Base-by-base conservation (phyloP, 35 echinoderm and acorn worm species). In the Apostichopus californicus region DNA sequence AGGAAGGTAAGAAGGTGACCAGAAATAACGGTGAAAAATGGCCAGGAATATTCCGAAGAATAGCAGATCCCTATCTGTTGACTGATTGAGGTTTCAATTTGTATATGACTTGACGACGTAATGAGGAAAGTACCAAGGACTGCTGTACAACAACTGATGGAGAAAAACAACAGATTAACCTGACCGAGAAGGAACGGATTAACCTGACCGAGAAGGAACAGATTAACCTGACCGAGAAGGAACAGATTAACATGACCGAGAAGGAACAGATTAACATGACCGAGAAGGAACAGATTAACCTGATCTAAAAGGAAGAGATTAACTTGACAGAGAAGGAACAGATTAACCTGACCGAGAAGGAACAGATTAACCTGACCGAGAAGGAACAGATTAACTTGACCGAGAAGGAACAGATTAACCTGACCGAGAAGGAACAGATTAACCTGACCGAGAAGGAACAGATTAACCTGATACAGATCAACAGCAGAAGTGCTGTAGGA, bases 1-100 rank as follows among this genome's bases (percentile, higher is more conserved):
- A 99, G 65, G 97, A 99, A 93, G 97, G 97, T 24, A 96, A 99
- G 81, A 99, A 99, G 92, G 97, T 99, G 20, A 96, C 95, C 5
- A 80, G 97, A 79, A 99, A 99, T 79, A 34, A 90, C 83, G 97
- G 97, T 13, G 83, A 94, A 5, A 99, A 99, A 86, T 96, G 90
- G 61, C 81, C 77, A 66, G 97, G 95, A 21, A 86, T 96, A 26
- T 99, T 99, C 73, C 57, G 92, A 78, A 53, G 92, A 72, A 93
- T 96, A 15, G 46, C 92, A 17, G 97, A 98, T 82, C 93, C 93
- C 70, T 92, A 87, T 46, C n/a, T 72, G n/a, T n/a, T 6, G 2
- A 7, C 63, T 26, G 86, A 22, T 22, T 75, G 71, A 75, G 18
- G 8, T 9, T 18, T 68, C 34, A 46, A 46, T 46, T 46, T 3